phyloP scores from a whole-genome alignment of 2,113 vertebrate species.

The Lepidothrix coronata region DNA sequence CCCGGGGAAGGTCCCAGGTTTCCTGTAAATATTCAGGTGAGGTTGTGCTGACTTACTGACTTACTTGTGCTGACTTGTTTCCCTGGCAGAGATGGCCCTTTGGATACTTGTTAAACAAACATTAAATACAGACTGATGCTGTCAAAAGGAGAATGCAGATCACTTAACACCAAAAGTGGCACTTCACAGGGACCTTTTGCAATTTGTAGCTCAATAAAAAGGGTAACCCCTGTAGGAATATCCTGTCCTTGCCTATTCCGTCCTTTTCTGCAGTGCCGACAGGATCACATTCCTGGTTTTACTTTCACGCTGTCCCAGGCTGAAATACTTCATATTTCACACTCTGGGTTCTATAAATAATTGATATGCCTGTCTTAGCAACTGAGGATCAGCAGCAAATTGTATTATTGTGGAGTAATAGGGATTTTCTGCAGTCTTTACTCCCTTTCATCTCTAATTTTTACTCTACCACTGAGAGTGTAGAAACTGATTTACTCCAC shows the following conservation, averaged over 20 bases:
- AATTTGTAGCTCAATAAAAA: constrained; percentile 40
- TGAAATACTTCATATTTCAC: constrained; percentile 74
- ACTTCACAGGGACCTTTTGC: neutral
- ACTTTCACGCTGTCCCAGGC: constrained; percentile 64
- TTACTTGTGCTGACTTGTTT: neutral
- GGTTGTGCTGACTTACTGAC: neutral
- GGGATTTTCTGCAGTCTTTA: constrained; percentile 62
- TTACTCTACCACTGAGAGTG: constrained; percentile 9
- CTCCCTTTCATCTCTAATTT: constrained; percentile 67
- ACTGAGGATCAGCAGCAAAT: constrained; percentile 58
- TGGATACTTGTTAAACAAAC: neutral
- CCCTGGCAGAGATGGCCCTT: neutral
- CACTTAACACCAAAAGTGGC: neutral
- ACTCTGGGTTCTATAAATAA: constrained; percentile 70
- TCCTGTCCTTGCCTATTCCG: constrained; percentile 22
- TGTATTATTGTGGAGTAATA: constrained; percentile 71
- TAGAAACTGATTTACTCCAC: neutral
- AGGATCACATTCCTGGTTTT: constrained; percentile 57
- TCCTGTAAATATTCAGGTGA: neutral
- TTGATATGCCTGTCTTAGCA: constrained; percentile 62
- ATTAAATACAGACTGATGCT: neutral
- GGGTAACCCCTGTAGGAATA: neutral
- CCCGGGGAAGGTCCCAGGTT: neutral
- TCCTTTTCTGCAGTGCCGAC: constrained; percentile 58
- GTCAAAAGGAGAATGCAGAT: neutral